Conservation (phyloP, 92 coral and sea anemone species). For the Ricordea florida region DNA sequence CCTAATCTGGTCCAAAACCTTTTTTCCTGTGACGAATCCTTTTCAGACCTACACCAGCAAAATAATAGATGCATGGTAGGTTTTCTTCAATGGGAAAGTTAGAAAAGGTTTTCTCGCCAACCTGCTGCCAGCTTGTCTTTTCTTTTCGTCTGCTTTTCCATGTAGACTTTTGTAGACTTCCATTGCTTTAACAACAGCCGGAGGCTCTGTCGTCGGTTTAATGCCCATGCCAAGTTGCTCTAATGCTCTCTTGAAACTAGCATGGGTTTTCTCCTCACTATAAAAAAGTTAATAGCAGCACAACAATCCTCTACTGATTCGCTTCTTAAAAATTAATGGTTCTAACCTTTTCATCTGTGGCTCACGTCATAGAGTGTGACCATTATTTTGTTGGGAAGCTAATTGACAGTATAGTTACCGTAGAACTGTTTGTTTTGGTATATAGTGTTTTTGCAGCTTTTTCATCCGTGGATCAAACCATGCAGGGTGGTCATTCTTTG, state of each 20-base stretch:
- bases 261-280: slow-evolving; percentile 59
- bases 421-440: too few species aligned
- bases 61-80: neutral
- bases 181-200: slow-evolving; percentile 56
- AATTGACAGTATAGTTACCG: too few species aligned
- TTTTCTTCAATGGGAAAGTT: neutral
- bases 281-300: neutral
- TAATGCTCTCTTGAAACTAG: slow-evolving; percentile 63
- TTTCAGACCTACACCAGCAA: too few species aligned
- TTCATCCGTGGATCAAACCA: too few species aligned
- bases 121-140: slow-evolving; percentile 50
- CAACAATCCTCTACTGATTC: neutral
- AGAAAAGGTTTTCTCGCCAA: neutral
- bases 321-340: too few species aligned
- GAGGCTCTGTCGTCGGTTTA: slow-evolving; percentile 28
- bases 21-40: too few species aligned
- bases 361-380: too few species aligned
- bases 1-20: too few species aligned
- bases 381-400: too few species aligned
- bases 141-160: slow-evolving; percentile 34
- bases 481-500: too few species aligned
- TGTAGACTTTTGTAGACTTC: slow-evolving; percentile 43
- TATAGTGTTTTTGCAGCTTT: too few species aligned
- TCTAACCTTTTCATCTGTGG: too few species aligned
- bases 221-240: slow-evolving; percentile 32